These are phyloP conservation scores for Planiliza haematocheilus DNA, from an alignment of 2,113 vertebrate species.

Conservation along the genomic window DNA sequence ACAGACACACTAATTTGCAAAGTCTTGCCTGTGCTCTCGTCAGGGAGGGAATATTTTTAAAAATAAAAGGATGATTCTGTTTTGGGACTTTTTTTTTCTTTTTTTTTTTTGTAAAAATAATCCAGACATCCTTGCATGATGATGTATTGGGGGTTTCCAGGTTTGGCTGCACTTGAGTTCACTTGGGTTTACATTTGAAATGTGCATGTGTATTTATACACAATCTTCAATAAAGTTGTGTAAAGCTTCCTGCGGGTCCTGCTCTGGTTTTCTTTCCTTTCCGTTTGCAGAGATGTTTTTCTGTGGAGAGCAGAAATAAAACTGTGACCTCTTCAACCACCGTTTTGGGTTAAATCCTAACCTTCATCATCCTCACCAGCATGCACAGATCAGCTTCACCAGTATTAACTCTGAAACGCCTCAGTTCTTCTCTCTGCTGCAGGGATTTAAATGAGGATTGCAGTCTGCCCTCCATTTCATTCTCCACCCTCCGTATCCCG, in stretches of 20 bases:
- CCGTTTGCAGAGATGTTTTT: too few relatives aligned
- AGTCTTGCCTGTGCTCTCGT: constrained; percentile 90
- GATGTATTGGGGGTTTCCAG: constrained; percentile 86
- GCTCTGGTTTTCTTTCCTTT: constrained; percentile 44
- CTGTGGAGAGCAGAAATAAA: too few relatives aligned
- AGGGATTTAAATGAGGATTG: not conserved
- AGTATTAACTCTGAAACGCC: too few relatives aligned
- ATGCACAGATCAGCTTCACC: too few relatives aligned
- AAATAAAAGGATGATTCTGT: constrained; percentile 62
- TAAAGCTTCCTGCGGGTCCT: constrained; percentile 88
- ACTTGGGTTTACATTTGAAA: constrained; percentile 99
- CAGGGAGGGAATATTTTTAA: constrained; percentile 89
- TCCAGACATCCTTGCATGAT: constrained; percentile 94
- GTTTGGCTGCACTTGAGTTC: constrained; percentile 99
- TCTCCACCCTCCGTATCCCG: not conserved
- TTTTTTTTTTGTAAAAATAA: constrained; percentile 47
- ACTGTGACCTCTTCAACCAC: too few relatives aligned
- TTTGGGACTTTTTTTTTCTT: constrained; percentile 70
- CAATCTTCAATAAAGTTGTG: constrained; percentile 99
- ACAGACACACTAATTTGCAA: constrained; percentile 77
- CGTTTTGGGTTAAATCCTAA: too few relatives aligned
- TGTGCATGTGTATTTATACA: constrained; percentile 99
- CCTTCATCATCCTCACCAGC: too few relatives aligned
- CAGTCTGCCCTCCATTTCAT: not conserved
- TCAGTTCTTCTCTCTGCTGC: not conserved